Evolutionary conservation across 2,888 invertebrate species (phyloP).

Genomic region (Meghimatium bilineatum): DNA sequence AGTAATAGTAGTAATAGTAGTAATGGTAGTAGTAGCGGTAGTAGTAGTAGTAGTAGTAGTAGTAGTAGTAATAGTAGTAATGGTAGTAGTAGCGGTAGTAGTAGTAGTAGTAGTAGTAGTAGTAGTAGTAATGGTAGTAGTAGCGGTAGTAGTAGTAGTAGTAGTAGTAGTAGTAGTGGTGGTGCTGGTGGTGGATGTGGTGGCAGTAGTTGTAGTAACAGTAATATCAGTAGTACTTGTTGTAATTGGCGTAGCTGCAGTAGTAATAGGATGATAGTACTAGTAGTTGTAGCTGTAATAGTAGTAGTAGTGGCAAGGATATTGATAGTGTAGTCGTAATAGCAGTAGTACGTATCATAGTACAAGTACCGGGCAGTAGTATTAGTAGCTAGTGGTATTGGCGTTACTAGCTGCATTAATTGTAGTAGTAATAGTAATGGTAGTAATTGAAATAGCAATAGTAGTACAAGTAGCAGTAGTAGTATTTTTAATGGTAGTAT

Average conservation of each 20-base stretch:
- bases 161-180: not conserved
- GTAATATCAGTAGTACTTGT: no score
- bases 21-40: not conserved
- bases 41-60: not conserved
- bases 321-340: no score
- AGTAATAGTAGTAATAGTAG: slow-evolving; percentile 15
- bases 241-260: not conserved
- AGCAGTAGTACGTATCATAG: no score
- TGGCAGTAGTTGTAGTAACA: slow-evolving; percentile 12
- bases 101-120: slow-evolving; percentile 14
- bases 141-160: slow-evolving; percentile 21
- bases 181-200: not conserved
- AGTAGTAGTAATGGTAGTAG: slow-evolving; percentile 10
- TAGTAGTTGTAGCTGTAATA: slow-evolving; percentile 5
- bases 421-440: no score
- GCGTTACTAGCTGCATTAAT: no score
- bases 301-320: no score
- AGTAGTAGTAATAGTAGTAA: slow-evolving; percentile 33
- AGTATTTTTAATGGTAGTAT: no score
- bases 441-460: no score
- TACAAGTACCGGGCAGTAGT: no score
- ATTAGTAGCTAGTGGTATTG: no score
- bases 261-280: not conserved
- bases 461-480: not conserved
- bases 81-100: slow-evolving; percentile 19